Evolutionary conservation across 2,888 invertebrate species (phyloP).

Genomic region (Temnothorax unifasciatus): DNA sequence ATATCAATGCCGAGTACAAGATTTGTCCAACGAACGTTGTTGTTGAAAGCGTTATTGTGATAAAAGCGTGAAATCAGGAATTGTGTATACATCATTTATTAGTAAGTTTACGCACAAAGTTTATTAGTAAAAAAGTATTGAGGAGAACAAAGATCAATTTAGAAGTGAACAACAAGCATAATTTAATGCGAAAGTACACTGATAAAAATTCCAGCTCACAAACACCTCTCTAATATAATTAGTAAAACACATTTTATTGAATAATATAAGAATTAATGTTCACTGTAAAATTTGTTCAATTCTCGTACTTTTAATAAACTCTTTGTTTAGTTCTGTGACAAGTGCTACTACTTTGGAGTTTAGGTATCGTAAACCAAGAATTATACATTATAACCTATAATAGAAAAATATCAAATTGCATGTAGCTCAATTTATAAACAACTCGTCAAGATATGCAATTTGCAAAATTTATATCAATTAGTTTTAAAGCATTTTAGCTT

Average conservation of each 20-base stretch:
- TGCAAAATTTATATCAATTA: neutral
- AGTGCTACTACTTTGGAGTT: neutral
- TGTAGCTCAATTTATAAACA: neutral
- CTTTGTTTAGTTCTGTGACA: neutral
- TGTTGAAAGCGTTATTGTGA: neutral
- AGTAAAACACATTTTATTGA: neutral
- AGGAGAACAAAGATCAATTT: neutral
- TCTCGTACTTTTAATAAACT: neutral
- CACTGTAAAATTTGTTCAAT: neutral
- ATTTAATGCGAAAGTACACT: neutral
- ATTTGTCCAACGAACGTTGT: neutral
- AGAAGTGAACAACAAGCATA: neutral
- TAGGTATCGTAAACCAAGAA: neutral
- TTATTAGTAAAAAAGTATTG: neutral
- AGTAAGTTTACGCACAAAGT: neutral
- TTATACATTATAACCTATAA: neutral
- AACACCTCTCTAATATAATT: neutral
- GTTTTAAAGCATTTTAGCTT: neutral
- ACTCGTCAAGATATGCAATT: neutral
- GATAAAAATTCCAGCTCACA: neutral
- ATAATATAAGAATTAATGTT: neutral
- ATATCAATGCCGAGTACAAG: neutral
- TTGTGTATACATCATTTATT: neutral
- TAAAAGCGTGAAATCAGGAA: neutral
- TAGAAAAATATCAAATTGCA: neutral